Conservation (phyloP, 2,113 vertebrate genomes). For the Piprites chloris region DNA sequence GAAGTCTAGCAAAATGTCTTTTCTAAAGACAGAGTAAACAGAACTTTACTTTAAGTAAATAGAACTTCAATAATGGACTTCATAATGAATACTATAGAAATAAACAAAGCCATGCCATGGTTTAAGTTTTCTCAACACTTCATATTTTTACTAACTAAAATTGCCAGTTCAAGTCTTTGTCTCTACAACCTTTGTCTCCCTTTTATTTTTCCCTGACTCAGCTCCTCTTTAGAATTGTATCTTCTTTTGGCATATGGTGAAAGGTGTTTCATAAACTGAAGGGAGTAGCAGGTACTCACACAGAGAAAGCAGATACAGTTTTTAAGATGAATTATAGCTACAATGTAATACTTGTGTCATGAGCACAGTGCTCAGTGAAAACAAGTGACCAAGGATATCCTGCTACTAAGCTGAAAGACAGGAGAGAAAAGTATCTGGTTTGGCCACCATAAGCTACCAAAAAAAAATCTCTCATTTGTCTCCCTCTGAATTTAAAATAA, state of each 20-base stretch:
- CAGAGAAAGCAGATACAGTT: neutral
- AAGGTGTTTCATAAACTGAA: conserved; percentile 13
- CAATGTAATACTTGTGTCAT: neutral
- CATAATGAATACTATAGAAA: neutral
- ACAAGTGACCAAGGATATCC: neutral
- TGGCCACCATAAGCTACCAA: neutral
- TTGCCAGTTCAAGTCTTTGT: neutral
- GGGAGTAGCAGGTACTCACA: neutral
- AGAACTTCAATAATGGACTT: neutral
- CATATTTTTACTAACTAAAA: neutral
- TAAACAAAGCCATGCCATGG: neutral
- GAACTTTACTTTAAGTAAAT: neutral
- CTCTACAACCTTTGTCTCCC: neutral
- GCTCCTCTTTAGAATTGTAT: neutral
- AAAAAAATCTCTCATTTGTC: neutral
- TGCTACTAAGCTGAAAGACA: neutral
- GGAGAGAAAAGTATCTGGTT: neutral
- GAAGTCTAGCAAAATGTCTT: neutral
- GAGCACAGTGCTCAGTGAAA: neutral
- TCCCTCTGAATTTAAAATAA: neutral
- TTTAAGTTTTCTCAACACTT: neutral
- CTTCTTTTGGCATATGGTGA: neutral
- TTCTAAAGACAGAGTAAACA: neutral
- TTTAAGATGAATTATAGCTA: neutral
- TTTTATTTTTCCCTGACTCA: neutral